A percentile compares a stretch with the other conserved stretches of the same genome.
These are phyloP conservation scores for Rhinogobius similis DNA, from an alignment of 2,113 vertebrate genomes.

Conservation along the genomic window DNA sequence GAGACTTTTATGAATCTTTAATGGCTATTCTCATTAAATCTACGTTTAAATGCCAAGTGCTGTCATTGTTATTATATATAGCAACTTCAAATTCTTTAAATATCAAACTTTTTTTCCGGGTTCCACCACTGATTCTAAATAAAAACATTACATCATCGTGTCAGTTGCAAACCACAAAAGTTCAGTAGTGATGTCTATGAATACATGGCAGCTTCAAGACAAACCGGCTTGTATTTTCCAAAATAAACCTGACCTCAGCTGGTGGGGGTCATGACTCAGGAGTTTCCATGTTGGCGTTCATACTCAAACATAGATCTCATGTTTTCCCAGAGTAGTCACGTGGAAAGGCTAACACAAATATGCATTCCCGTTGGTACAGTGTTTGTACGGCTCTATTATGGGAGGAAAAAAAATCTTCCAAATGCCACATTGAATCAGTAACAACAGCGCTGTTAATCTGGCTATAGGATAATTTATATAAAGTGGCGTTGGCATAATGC, in stretches of 20 bases:
- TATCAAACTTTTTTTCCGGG: neutral
- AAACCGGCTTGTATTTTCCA: conserved; percentile 1
- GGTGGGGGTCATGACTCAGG: neutral
- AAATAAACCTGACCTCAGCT: neutral
- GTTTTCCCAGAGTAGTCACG: neutral
- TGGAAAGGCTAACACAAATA: neutral
- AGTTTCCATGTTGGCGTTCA: conserved; percentile 3
- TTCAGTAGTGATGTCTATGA: neutral
- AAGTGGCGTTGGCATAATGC: too few relatives aligned
- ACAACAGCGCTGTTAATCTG: neutral
- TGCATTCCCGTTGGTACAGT: neutral
- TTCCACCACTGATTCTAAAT: neutral
- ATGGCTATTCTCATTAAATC: conserved; percentile 1
- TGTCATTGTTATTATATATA: neutral
- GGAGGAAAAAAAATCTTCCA: too few relatives aligned
- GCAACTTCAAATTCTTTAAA: neutral
- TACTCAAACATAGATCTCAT: neutral
- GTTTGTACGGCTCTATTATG: neutral
- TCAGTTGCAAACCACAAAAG: neutral
- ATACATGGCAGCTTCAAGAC: neutral
- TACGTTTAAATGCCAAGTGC: neutral
- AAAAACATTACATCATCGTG: neutral
- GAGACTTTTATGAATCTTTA: conserved; percentile 14
- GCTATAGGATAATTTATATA: too few relatives aligned
- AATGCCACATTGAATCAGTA: neutral